Evolutionary conservation across 2,888 invertebrate species (phyloP).

Genomic region (Drosophila multiciliata): DNA sequence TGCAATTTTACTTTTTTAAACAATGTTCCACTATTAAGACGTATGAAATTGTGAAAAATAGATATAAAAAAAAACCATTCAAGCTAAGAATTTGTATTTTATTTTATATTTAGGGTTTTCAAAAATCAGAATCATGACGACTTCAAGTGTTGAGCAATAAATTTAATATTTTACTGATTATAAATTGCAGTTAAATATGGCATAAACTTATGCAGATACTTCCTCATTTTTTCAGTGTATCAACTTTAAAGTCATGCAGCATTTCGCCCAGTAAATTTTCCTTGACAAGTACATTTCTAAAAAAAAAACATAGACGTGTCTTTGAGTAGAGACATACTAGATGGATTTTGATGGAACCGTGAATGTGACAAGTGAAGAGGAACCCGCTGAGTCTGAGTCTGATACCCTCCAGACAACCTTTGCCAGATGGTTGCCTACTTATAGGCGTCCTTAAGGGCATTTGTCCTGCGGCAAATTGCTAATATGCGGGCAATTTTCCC

Average conservation of each 20-base stretch:
- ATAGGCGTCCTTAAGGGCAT: conserved; percentile 16
- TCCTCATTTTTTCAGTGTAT: not conserved
- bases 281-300: not conserved
- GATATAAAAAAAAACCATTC: not conserved
- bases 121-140: not conserved
- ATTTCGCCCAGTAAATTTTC: not conserved
- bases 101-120: not conserved
- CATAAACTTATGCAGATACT: too few species aligned
- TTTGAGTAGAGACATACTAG: not conserved
- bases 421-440: not conserved
- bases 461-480: conserved; percentile 39
- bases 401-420: conserved; percentile 19
- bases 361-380: conserved; percentile 15
- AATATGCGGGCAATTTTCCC: conserved; percentile 22
- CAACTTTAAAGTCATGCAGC: not conserved
- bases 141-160: not conserved
- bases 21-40: not conserved
- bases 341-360: conserved; percentile 28
- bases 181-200: not conserved
- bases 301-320: not conserved
- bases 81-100: not conserved
- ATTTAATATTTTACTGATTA: not conserved
- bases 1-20: not conserved
- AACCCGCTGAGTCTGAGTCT: conserved; percentile 22
- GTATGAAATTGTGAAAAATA: not conserved